Percentiles rank a stretch among this genome's conserved stretches.
Conservation (phyloP, 2,888 invertebrate species). For the Cephalotes varians region DNA sequence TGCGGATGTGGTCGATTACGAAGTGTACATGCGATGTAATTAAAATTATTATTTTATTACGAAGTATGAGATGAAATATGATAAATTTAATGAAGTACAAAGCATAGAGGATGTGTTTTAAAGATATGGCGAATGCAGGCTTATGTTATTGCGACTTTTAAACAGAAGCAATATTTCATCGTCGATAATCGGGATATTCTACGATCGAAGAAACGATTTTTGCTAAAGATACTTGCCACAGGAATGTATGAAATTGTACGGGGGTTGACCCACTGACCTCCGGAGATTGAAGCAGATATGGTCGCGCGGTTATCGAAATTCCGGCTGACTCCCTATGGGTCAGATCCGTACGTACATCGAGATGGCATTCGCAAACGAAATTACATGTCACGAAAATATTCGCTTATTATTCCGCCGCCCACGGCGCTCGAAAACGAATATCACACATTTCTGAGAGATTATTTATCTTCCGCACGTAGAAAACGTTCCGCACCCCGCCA, state of each 20-base stretch:
- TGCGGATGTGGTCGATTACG: constrained; percentile 19
- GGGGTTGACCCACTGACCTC: constrained; percentile 66
- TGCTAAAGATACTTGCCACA: constrained; percentile 8
- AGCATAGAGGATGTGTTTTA: neutral
- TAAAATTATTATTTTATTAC: constrained; percentile 40
- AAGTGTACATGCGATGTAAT: constrained; percentile 14
- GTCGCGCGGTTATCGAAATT: constrained; percentile 69
- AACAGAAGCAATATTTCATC: constrained; percentile 1
- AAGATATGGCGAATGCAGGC: neutral
- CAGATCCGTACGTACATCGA: constrained; percentile 63
- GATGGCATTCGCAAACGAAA: constrained; percentile 72
- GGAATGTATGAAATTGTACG: constrained; percentile 50
- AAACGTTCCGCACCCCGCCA: neutral
- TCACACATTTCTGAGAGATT: constrained; percentile 66
- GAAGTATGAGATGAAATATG: neutral
- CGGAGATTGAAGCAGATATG: constrained; percentile 64
- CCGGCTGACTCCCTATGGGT: constrained; percentile 51
- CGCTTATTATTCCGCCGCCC: constrained; percentile 73
- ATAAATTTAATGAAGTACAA: neutral
- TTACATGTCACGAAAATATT: constrained; percentile 74
- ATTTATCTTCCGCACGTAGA: constrained; percentile 55
- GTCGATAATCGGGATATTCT: neutral
- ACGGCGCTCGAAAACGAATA: constrained; percentile 58
- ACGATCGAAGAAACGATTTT: neutral
- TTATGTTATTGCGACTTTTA: neutral